Conservation (phyloP, 2,113 vertebrate species). For the Gallinago undulata region DNA sequence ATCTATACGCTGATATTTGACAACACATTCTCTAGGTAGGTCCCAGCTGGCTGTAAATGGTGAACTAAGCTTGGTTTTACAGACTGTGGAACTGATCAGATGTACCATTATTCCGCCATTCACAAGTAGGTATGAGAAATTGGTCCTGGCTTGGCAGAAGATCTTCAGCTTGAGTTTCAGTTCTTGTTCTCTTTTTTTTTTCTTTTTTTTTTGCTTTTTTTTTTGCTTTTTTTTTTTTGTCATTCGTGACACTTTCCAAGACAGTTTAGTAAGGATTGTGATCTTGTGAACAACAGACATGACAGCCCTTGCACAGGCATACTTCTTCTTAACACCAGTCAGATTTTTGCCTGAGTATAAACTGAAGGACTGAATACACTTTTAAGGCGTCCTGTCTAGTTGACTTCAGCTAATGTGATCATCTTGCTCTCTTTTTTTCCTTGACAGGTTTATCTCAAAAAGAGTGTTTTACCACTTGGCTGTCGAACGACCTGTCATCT, state of each 20-base stretch:
- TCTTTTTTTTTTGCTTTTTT: background rate
- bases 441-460: slow-evolving; percentile 93
- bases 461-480: slow-evolving; percentile 89
- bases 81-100: background rate
- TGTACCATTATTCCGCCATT: background rate
- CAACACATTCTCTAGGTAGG: slow-evolving; percentile 96
- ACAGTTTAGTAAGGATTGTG: background rate
- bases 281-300: background rate
- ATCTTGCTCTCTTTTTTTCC: background rate
- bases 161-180: background rate
- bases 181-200: background rate
- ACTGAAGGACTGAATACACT: background rate
- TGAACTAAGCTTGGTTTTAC: background rate
- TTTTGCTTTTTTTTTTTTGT: background rate
- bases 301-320: background rate
- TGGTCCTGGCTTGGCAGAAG: background rate
- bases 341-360: background rate
- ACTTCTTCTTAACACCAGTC: background rate
- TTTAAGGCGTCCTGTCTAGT: background rate
- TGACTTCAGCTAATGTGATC: background rate
- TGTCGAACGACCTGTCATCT: slow-evolving; percentile 82
- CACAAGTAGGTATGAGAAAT: background rate
- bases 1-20: slow-evolving; percentile 92
- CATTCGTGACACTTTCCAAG: background rate
- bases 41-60: background rate